These are phyloP conservation scores for Sarcophilus harrisii DNA, from an alignment of 2,797 vertebrate species.

Conservation along the genomic window DNA sequence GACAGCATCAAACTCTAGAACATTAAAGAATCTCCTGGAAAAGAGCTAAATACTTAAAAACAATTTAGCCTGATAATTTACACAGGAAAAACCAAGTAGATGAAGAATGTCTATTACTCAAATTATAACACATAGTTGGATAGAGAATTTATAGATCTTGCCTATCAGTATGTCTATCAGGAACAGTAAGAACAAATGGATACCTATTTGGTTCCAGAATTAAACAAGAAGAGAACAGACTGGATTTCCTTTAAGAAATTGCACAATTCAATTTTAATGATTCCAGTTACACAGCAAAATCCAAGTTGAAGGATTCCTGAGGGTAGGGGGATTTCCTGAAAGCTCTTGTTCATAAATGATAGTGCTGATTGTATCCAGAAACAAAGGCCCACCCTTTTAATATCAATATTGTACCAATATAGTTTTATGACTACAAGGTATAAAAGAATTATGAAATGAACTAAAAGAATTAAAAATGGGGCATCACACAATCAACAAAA, in stretches of 20 bases:
- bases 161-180: neutral
- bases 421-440: neutral
- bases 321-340: too few relatives aligned
- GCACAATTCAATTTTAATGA: neutral
- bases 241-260: neutral
- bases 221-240: neutral
- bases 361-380: neutral
- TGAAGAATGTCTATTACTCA: neutral
- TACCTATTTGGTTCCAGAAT: neutral
- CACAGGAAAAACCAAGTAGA: neutral
- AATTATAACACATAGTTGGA: neutral
- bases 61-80: neutral
- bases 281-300: neutral
- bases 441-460: neutral
- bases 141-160: neutral
- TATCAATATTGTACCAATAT: neutral
- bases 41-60: neutral
- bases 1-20: neutral
- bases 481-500: neutral
- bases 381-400: neutral
- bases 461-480: neutral
- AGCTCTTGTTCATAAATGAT: too few relatives aligned
- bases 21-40: neutral
- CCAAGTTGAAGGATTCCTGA: too few relatives aligned
- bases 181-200: neutral